Conservation (phyloP, 1,140 invertebrate genomes). For the Zaprionus tsacasi region DNA sequence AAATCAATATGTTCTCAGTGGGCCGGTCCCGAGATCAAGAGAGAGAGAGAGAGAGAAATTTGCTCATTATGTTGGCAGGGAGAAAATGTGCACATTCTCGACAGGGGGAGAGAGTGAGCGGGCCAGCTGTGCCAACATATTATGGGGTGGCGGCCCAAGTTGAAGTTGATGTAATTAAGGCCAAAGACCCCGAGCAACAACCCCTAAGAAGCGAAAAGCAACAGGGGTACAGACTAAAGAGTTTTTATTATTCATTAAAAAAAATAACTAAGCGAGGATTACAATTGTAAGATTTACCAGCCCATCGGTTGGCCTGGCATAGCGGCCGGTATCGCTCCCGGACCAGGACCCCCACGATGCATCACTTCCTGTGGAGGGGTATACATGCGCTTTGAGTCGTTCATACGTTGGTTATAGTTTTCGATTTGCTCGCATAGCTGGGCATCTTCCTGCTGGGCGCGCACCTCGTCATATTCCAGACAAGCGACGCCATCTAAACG, state of each 20-base stretch:
- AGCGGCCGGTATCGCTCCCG: neutral
- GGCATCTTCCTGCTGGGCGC: slow-evolving; percentile 91
- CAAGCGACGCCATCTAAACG: slow-evolving; percentile 97
- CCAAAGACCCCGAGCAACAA: slow-evolving; percentile 65
- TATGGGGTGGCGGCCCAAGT: slow-evolving; percentile 47
- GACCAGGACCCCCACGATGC: slow-evolving; percentile 15
- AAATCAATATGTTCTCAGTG: slow-evolving; percentile 63
- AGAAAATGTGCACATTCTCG: neutral
- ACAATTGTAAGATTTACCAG: slow-evolving; percentile 40
- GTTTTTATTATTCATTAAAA: neutral
- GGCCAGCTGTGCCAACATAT: neutral
- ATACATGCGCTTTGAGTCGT: slow-evolving; percentile 59
- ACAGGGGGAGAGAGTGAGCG: slow-evolving; percentile 3
- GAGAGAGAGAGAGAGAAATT: slow-evolving; percentile 14
- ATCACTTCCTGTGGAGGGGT: slow-evolving; percentile 63
- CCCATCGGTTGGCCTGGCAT: slow-evolving; percentile 49
- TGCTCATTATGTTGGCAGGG: neutral
- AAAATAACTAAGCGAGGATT: neutral
- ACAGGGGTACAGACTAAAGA: slow-evolving; percentile 38
- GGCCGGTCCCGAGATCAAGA: slow-evolving; percentile 1
- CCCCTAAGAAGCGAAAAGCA: slow-evolving; percentile 44
- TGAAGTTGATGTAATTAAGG: slow-evolving; percentile 65
- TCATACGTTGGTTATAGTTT: slow-evolving; percentile 88
- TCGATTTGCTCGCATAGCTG: slow-evolving; percentile 95
- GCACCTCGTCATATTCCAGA: slow-evolving; percentile 96